Base-by-base conservation (phyloP, 2,113 vertebrate genomes). In the Pseudorasbora parva region DNA sequence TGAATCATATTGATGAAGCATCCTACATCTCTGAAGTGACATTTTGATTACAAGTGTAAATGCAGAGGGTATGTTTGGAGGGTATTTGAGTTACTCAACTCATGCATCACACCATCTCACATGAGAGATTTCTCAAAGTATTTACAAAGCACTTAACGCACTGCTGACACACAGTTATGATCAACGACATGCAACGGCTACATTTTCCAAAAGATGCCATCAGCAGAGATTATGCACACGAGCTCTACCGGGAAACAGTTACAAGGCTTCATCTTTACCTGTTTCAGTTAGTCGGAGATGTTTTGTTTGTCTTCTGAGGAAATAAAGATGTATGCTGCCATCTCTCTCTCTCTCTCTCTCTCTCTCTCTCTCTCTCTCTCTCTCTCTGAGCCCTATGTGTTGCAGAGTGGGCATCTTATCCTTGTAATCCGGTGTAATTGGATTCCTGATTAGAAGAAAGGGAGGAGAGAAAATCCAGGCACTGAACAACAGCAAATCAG, bases 381-480 rank as follows among this genome's bases (percentile, higher is more conserved):
- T 87, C 45, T 82, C 80, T 41, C 84, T 78, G 49, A 73, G 45
- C 66, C 54, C 8, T 51, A 68, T 89, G 86, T 78, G 60, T 86
- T 54, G 17, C 72, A 54, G 72, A 1, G 80, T 75, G 81, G 89
- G 89, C 85, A 93, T 92, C 88, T 90, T 91, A 93, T 91, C 90
- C 84, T 87, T 86, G 85, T 94, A 93, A 94, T 93, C 94, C 91
- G 87, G 83, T 82, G 10, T 93, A 94, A 94, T 90, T 93, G 93
- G 93, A 94, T 94, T 94, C 88, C 73, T 86, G 60, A n/a, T 33
- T 45, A 82, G 75, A 76, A 84, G 30, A 68, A 51, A 43, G 60
- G 60, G 45, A 77, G 8, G 15, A 62, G 47, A 68, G 64, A 75
- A n/a, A 59, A 41, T 30, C 77, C 66, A 64, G 69, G n/a, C 57